A percentile compares a stretch with the other conserved stretches of the same genome.
These are phyloP conservation scores for Andrena trimmerana DNA, from an alignment of 2,888 invertebrate genomes.

Conservation along the genomic window DNA sequence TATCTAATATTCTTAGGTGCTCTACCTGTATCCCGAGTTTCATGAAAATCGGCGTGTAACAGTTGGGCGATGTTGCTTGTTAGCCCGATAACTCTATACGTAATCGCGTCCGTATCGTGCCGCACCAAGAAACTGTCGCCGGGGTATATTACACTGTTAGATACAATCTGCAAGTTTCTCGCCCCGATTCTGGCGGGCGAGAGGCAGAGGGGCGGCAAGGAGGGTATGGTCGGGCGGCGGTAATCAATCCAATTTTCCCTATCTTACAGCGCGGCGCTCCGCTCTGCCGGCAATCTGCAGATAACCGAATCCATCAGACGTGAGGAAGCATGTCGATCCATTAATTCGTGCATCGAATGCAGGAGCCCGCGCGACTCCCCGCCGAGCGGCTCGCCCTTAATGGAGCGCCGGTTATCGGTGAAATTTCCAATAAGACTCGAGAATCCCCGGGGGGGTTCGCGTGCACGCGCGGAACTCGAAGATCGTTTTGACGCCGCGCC, in stretches of 20 bases:
- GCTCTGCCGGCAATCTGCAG: slow-evolving; percentile 30
- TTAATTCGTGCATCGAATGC: slow-evolving; percentile 72
- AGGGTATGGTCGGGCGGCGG: not conserved
- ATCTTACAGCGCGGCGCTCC: slow-evolving; percentile 19
- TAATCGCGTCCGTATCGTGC: no score
- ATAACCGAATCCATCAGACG: slow-evolving; percentile 67
- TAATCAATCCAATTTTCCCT: slow-evolving; percentile 32
- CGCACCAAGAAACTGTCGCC: no score
- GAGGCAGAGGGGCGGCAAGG: not conserved
- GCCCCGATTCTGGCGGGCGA: not conserved
- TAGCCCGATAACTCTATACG: no score
- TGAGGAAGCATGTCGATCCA: slow-evolving; percentile 68
- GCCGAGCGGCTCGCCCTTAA: slow-evolving; percentile 62
- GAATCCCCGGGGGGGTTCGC: slow-evolving; percentile 36
- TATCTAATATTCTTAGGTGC: no score
- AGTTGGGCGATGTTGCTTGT: no score
- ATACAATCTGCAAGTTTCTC: no score
- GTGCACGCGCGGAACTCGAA: slow-evolving; percentile 41
- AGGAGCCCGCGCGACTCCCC: slow-evolving; percentile 62
- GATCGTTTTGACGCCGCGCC: slow-evolving; percentile 58
- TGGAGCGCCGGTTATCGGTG: slow-evolving; percentile 72
- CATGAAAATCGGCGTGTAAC: no score
- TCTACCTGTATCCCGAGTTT: no score
- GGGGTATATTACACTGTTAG: no score
- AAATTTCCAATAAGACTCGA: slow-evolving; percentile 73